Evolutionary conservation across 2,113 vertebrate species (phyloP), one percentile per base, ranked within the genome.

Genomic region (Polyodon spathula): DNA sequence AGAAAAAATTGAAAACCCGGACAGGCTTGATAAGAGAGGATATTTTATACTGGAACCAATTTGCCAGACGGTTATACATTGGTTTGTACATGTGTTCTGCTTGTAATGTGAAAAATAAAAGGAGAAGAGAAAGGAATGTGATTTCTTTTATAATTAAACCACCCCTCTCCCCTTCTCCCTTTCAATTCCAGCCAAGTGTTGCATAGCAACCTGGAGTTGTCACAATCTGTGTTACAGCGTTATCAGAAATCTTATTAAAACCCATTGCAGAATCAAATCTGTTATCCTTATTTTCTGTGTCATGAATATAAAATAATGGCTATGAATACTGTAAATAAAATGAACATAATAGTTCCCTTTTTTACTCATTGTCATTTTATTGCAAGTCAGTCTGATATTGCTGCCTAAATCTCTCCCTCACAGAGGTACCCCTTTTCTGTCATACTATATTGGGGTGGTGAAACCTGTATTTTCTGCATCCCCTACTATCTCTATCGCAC

Each of bases 241-340:
- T 66, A 66, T 66, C 64, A 66, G 53, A 27, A 37, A 61, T 66
- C 64, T 66, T 66, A 61, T 61, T 66, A 66, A 61, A 60, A 63
- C 54, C 55, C 58, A 27, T 51, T 51, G 43, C 38, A 40, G 53
- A 46, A 56, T 37, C 15, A 48, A 38, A 37, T 40, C 16, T 46
- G 54, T 40, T 62, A 7, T 42, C 44, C 58, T 60, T 15, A 55
- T 46, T 60, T 38, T 42, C 8, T 15, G 57, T 54, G 56, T 43
- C 27, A 15, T 41, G 56, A 59, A 64, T 59, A 56, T 40, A 59
- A 59, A 64, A 59, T 44, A 58, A 64, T 51, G 43, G 40, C 12
- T 46, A 14, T 4, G 37, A 40, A 59, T 51, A 6, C 37, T 37
- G 27, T 37, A 44, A 17, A 8, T 55, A 17, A 55, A 64, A 58